Conservation (phyloP, 92 coral and sea anemone species). For the Epizoanthus rinbou region DNA sequence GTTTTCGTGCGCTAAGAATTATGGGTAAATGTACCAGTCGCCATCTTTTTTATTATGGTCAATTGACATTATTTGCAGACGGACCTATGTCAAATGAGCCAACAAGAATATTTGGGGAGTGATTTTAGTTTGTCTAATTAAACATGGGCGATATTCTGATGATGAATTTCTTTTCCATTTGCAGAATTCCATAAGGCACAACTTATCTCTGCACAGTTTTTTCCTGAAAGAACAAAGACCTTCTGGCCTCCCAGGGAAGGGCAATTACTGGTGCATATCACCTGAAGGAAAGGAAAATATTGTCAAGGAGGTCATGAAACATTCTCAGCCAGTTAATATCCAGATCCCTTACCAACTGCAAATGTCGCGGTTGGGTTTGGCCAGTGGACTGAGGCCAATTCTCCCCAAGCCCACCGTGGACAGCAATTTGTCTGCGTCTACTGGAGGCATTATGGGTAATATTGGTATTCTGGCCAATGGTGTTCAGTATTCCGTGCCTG, state of each 20-base stretch:
- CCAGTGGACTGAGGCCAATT: conserved; percentile 82
- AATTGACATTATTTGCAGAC: too few species aligned
- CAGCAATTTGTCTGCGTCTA: conserved; percentile 25
- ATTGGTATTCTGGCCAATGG: conserved; percentile 41
- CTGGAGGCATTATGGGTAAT: conserved; percentile 35
- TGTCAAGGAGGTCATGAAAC: conserved; percentile 86
- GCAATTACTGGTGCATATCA: conserved; percentile 96
- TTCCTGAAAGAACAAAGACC: conserved; percentile 93
- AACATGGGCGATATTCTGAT: too few species aligned
- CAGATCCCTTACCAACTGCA: conserved; percentile 52
- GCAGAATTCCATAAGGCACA: conserved; percentile 98
- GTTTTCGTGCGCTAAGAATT: too few species aligned
- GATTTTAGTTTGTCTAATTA: too few species aligned
- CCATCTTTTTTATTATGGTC: too few species aligned
- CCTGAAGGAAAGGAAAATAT: conserved; percentile 97
- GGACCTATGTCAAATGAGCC: too few species aligned
- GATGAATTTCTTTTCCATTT: conserved; percentile 24
- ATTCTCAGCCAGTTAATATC: conserved; percentile 64
- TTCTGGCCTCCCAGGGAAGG: conserved; percentile 88
- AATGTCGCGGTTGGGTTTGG: conserved; percentile 33
- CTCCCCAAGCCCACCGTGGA: conserved; percentile 84
- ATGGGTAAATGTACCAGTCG: too few species aligned
- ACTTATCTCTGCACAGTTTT: conserved; percentile 93
- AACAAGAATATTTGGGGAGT: too few species aligned
- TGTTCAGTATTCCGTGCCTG: conserved; percentile 40